Base-by-base conservation (phyloP, 2,888 invertebrate genomes). In the Toxonevra muliebris region DNA sequence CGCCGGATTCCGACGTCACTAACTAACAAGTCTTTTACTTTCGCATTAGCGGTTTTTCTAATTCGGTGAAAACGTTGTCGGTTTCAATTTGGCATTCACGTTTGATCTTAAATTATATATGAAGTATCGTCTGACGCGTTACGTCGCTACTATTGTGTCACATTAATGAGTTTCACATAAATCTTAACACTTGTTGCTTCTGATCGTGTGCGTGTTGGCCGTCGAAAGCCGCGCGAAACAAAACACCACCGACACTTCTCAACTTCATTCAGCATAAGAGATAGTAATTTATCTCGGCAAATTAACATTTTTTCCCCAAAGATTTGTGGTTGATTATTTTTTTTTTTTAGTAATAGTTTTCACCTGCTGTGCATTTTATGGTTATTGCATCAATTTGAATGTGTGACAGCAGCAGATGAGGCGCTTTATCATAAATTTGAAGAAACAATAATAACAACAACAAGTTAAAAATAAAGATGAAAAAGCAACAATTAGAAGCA, bases 151-250 rank as follows among this genome's bases (percentile, higher is more conserved):
- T 43, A 13, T 76, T 78, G 79, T 78, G 80, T 77, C 76, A 76
- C 79, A 30, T 30, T 78, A 79, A 79, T 79, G 79, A 79, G 78
- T 73, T 72, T 75, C 78, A 74, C 71, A 72, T 57, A 57, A 58
- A 55, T 59, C 15, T n/a, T 53, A n/a, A n/a, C 48, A 45, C 41
- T 61, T 48, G 69, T 17, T 72, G 73, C 66, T 65, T 41, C 52
- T 59, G 59, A 61, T 65, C 60, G 19, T 15, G 30, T 12, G 41
- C 45, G 45, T 53, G 54, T 65, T 42, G 53, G 73, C 65, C 65
- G 65, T 15, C 55, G 42, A 17, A 41, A 3, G n/a, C 41, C 7
- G 30, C 2, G 30, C 30, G 7, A 30, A 30, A 55, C 50, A 10
- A 62, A 52, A 45, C 48, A 20, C 42, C 19, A 64, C 66, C 61